A percentile compares a stretch with the other conserved stretches of the same genome.
Conservation (phyloP, 2,888 invertebrate genomes). For the Dichetophora obliterata region DNA sequence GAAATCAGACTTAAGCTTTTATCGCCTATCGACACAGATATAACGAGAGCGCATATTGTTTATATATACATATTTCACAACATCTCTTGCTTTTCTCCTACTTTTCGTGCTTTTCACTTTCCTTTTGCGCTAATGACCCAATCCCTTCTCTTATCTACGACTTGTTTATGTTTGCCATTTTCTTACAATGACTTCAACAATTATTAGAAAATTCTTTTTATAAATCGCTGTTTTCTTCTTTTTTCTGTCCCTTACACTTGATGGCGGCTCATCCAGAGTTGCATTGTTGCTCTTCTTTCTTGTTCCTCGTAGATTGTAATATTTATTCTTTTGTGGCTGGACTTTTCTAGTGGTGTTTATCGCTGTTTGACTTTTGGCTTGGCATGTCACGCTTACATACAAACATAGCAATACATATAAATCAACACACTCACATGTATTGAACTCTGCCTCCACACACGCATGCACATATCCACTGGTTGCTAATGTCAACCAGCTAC, state of each 20-base stretch:
- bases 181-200: neutral
- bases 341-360: neutral
- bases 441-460: neutral
- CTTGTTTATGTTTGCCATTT: neutral
- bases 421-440: neutral
- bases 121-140: neutral
- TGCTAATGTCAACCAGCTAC: neutral
- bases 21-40: too few species aligned
- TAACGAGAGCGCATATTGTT: too few species aligned
- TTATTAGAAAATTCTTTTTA: slow-evolving; percentile 6
- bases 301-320: slow-evolving; percentile 1
- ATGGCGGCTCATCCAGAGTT: neutral
- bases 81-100: too few species aligned
- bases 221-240: neutral
- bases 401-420: neutral
- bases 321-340: slow-evolving; percentile 1
- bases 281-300: neutral
- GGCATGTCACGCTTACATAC: slow-evolving; percentile 4
- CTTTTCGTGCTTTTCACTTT: neutral
- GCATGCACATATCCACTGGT: too few species aligned
- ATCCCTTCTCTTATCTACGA: neutral
- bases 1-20: too few species aligned
- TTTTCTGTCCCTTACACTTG: neutral
- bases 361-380: slow-evolving; percentile 8
- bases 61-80: too few species aligned